phyloP scores from a whole-genome alignment of 2,113 vertebrate genomes.

The Atractosteus spatula region DNA sequence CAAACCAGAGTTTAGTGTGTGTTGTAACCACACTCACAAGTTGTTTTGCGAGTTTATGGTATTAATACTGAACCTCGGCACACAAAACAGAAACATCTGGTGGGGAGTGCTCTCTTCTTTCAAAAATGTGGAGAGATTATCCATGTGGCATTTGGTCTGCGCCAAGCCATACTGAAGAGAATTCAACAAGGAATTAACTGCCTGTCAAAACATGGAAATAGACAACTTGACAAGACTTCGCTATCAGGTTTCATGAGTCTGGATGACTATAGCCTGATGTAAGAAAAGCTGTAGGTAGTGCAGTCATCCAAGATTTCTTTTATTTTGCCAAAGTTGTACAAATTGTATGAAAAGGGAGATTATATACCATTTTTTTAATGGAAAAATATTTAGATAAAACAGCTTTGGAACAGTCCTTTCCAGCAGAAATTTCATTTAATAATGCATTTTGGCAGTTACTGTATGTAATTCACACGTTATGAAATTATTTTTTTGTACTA shows the following conservation, averaged over 20 bases:
- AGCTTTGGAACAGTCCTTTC: too few species aligned
- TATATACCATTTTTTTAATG: too few species aligned
- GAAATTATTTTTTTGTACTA: too few species aligned
- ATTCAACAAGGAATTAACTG: background rate
- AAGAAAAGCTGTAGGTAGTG: background rate
- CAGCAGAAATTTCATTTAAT: too few species aligned
- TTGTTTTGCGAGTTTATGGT: too few species aligned
- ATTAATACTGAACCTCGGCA: too few species aligned
- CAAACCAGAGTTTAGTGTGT: too few species aligned
- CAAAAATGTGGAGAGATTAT: background rate
- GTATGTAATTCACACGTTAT: too few species aligned
- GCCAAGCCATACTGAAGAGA: background rate
- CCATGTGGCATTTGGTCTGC: background rate
- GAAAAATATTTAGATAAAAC: too few species aligned
- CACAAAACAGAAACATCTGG: background rate
- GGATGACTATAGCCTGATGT: background rate
- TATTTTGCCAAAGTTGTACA: background rate
- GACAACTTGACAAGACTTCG: background rate
- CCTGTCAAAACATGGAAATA: background rate
- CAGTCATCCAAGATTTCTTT: background rate
- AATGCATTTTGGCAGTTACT: too few species aligned
- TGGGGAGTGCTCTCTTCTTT: constrained; percentile 3
- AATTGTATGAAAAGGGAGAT: background rate
- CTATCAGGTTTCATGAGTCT: background rate
- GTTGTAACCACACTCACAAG: too few species aligned